phyloP scores from a whole-genome alignment of 2,797 vertebrate species.

The Orientallactaga sibirica region DNA sequence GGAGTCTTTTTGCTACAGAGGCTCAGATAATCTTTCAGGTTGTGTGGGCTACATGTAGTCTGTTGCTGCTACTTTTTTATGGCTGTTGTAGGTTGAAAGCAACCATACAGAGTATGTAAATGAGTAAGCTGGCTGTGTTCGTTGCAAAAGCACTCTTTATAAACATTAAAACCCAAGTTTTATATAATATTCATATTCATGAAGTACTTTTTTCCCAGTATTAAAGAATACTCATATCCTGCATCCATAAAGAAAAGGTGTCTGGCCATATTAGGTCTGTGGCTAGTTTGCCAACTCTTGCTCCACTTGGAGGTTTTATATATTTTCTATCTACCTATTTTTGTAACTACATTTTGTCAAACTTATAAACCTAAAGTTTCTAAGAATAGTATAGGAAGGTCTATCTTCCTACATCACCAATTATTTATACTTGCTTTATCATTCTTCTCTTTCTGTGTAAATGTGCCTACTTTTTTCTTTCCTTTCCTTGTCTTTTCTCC shows the following conservation, averaged over 20 bases:
- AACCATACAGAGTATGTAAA: background rate
- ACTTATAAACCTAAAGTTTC: background rate
- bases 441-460: background rate
- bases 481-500: too few relatives aligned
- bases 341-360: slow-evolving; percentile 1
- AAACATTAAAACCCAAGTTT: slow-evolving; percentile 46
- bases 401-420: background rate
- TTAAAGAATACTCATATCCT: slow-evolving; percentile 30
- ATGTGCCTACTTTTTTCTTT: background rate
- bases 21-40: background rate
- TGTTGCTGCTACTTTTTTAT: background rate
- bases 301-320: background rate
- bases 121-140: background rate
- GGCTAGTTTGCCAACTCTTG: background rate
- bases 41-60: background rate
- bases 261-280: background rate
- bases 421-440: background rate
- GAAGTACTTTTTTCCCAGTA: slow-evolving; percentile 45
- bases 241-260: background rate
- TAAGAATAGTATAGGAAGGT: background rate
- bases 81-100: background rate
- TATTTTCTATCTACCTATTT: too few relatives aligned
- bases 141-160: background rate
- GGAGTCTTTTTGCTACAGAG: background rate
- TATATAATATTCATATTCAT: background rate